Conservation (phyloP, 1,140 invertebrate genomes). For the Paramacrobiotus metropolitanus region DNA sequence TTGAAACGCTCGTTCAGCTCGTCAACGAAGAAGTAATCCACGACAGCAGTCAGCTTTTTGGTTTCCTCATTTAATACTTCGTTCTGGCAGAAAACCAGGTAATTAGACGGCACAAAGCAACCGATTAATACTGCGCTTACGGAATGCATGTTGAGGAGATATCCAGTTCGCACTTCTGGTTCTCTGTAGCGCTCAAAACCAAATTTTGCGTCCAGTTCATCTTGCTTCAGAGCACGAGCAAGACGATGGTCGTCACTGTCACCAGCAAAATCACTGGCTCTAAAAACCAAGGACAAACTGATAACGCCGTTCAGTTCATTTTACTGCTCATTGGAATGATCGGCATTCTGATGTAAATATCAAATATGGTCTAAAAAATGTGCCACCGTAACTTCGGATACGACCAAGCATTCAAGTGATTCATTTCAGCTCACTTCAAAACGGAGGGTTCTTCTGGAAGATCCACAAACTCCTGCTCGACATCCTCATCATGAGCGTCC, state of each 20-base stretch:
- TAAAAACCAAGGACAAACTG: too few species aligned
- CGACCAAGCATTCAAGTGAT: too few species aligned
- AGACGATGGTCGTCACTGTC: conserved; percentile 45
- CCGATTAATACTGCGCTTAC: conserved; percentile 27
- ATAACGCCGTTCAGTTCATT: too few species aligned
- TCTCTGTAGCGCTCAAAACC: conserved; percentile 70
- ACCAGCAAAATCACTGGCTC: too few species aligned
- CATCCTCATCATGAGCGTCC: too few species aligned
- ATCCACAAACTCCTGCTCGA: too few species aligned
- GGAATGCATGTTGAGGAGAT: conserved; percentile 86
- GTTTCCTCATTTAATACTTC: background rate
- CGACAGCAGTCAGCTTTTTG: background rate
- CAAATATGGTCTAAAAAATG: too few species aligned
- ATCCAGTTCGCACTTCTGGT: conserved; percentile 56
- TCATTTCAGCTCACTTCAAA: too few species aligned
- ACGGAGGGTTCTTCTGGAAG: too few species aligned
- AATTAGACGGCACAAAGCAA: background rate
- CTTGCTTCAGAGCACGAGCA: conserved; percentile 46
- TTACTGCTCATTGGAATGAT: too few species aligned
- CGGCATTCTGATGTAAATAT: too few species aligned
- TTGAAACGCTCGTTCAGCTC: background rate
- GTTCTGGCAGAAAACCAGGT: conserved; percentile 5
- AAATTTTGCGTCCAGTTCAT: conserved; percentile 69
- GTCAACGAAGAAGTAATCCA: conserved; percentile 1
- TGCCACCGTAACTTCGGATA: too few species aligned